Conservation (phyloP, 2,113 vertebrate species). For the Equus przewalskii region DNA sequence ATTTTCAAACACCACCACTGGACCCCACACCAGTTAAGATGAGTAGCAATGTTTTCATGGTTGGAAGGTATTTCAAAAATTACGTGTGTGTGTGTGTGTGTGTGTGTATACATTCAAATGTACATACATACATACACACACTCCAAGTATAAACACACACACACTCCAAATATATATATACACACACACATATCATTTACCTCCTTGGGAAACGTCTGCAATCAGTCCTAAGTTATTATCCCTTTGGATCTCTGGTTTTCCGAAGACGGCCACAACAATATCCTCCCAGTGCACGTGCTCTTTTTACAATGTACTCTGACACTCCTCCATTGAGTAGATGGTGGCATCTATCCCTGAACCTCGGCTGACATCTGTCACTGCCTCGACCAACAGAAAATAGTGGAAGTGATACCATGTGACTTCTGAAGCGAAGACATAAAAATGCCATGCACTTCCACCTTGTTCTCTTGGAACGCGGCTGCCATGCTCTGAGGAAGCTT, state of each 20-base stretch:
- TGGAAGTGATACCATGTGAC: neutral
- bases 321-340: neutral
- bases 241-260: neutral
- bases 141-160: no score
- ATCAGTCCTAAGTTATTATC: neutral
- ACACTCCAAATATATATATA: neutral
- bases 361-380: neutral
- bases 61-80: neutral
- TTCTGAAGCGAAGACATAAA: neutral
- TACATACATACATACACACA: neutral
- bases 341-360: neutral
- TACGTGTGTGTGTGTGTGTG: no score
- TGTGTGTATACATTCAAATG: neutral
- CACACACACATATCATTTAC: neutral
- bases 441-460: neutral
- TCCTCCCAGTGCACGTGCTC: neutral
- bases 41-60: neutral
- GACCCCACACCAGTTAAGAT: neutral
- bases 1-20: neutral
- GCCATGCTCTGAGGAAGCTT: conserved; percentile 32
- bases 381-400: neutral
- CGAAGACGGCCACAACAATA: neutral
- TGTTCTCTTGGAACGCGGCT: neutral
- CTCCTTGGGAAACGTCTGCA: neutral
- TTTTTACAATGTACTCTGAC: neutral